phyloP scores from a whole-genome alignment of 2,797 vertebrate species.

The Sebastolobus alascanus region DNA sequence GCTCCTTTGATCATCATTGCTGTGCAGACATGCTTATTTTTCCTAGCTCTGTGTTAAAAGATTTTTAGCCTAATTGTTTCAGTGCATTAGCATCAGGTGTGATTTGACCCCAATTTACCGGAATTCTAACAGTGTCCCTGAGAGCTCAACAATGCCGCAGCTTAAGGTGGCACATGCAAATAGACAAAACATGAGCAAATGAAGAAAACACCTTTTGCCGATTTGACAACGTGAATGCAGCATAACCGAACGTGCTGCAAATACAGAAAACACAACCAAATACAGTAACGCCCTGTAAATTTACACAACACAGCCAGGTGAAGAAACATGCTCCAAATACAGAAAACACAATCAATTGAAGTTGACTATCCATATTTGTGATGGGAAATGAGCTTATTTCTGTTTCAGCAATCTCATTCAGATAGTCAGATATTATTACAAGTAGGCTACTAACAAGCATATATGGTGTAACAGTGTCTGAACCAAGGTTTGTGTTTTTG shows the following conservation, averaged over 20 bases:
- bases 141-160: background rate
- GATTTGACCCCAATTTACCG: constrained; percentile 40
- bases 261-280: background rate
- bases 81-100: constrained; percentile 21
- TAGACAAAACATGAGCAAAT: background rate
- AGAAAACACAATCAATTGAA: background rate
- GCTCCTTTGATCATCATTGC: constrained; percentile 65
- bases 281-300: background rate
- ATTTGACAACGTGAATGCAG: background rate
- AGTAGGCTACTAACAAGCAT: background rate
- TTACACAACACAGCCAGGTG: background rate
- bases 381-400: background rate
- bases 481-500: background rate
- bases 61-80: constrained; percentile 51
- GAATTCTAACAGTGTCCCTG: background rate
- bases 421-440: background rate
- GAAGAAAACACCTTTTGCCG: background rate
- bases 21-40: constrained; percentile 28
- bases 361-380: background rate
- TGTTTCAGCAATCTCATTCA: too few species aligned
- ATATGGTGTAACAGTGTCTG: background rate
- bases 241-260: background rate
- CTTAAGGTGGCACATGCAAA: constrained; percentile 12
- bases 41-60: constrained; percentile 15
- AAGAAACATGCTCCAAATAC: background rate